A percentile compares a stretch with the other conserved stretches of the same genome.
Conservation (phyloP, 2,113 vertebrate genomes). For the Urocolius indicus region DNA sequence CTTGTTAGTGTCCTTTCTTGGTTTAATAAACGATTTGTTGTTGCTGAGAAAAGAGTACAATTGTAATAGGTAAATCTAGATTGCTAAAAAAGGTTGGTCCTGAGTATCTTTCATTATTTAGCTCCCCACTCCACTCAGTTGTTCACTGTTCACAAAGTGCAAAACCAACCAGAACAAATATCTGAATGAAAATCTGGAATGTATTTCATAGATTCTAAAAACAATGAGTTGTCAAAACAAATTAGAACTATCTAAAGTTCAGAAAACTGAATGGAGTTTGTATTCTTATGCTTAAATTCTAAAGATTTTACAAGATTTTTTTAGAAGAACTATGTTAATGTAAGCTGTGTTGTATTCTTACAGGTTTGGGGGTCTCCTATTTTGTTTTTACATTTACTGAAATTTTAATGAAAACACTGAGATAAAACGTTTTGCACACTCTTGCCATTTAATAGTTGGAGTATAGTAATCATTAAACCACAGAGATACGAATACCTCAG, state of each 20-base stretch:
- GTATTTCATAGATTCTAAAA: constrained; percentile 34
- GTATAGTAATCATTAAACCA: constrained; percentile 8
- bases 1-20: constrained; percentile 56
- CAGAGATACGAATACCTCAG: constrained; percentile 41
- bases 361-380: neutral
- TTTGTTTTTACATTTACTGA: constrained; percentile 8
- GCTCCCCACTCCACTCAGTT: constrained; percentile 53
- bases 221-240: neutral
- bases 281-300: constrained; percentile 18
- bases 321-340: neutral
- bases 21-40: constrained; percentile 63
- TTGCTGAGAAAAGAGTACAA: constrained; percentile 67
- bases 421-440: constrained; percentile 43
- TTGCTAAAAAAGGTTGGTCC: constrained; percentile 43
- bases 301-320: neutral
- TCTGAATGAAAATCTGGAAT: neutral
- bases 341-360: neutral
- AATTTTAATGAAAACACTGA: constrained; percentile 26
- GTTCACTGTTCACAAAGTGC: constrained; percentile 65
- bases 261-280: constrained; percentile 14
- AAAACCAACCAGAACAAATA: constrained; percentile 50
- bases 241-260: neutral
- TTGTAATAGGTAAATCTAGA: constrained; percentile 67
- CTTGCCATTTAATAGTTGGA: constrained; percentile 6
- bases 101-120: constrained; percentile 54